Percentiles rank a stretch among this genome's conserved stretches.
Evolutionary conservation across 2,888 invertebrate genomes (phyloP).

Genomic region (Sinodicranocentrus sp.): DNA sequence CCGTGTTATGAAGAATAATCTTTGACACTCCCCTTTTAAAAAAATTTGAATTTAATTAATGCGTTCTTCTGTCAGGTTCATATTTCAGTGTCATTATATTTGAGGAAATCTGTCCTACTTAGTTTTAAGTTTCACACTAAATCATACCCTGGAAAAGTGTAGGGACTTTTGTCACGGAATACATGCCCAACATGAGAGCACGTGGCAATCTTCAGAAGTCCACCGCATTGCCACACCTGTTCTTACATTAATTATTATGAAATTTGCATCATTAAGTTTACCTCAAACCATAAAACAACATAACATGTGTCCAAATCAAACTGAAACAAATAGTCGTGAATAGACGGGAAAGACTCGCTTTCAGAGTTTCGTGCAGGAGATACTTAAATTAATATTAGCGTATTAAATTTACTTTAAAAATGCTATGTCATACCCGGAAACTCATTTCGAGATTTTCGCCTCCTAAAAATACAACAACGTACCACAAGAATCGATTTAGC

Average conservation of each 20-base stretch:
- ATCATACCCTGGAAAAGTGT: conserved; percentile 94
- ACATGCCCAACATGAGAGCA: conserved; percentile 84
- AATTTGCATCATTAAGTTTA: too few species aligned
- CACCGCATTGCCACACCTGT: conserved; percentile 81
- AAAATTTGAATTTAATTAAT: conserved; percentile 20
- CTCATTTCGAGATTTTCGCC: conserved; percentile 81
- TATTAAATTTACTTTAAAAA: too few species aligned
- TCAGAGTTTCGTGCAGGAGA: too few species aligned
- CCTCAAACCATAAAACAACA: too few species aligned
- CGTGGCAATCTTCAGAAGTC: conserved; percentile 80
- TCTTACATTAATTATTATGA: conserved; percentile 60
- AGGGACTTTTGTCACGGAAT: conserved; percentile 98
- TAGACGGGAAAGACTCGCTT: too few species aligned
- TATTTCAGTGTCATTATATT: too few species aligned
- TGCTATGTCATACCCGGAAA: conserved; percentile 78
- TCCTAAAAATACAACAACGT: conserved; percentile 29
- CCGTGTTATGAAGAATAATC: conserved; percentile 98
- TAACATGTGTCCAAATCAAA: too few species aligned
- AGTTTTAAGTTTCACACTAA: conserved; percentile 14
- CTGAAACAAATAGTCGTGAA: too few species aligned
- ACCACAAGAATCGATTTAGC: neutral
- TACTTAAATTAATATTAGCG: too few species aligned
- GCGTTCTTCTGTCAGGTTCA: too few species aligned
- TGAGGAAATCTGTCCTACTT: too few species aligned
- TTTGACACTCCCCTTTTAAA: conserved; percentile 88